Evolutionary conservation across 2,113 vertebrate genomes (phyloP), one percentile per base, ranked within the genome.

Genomic region (Pluvianellus socialis): DNA sequence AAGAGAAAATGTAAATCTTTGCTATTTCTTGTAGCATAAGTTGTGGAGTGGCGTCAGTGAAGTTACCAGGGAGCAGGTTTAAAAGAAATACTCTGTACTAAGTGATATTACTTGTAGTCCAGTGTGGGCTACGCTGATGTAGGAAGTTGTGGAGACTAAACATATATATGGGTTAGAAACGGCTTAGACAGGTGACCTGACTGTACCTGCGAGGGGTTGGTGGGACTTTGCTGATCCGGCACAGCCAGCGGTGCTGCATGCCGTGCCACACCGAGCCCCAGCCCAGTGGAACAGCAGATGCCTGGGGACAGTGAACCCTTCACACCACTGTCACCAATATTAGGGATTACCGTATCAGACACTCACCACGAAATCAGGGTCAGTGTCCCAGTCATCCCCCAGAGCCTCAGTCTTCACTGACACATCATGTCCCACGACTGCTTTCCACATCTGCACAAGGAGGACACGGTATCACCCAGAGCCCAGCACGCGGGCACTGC

Each of bases 321-420:
- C 9, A 7, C 40, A 50, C 11, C 42, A 38, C 10, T 26, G 1
- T 0, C 16, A 30, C 3, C 58, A 28, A 1, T 8, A 8, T 14
- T 8, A 20, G 1, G 12, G 21, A 7, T 6, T 14, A 42, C 10
- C 20, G 22, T 35, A 14, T 24, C 38, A 76, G 58, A 10, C 40
- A 96, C 98, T 98, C 90, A 99, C 99, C 99, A 99, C 99, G 38
- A 99, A 99, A 96, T 99, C 99, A 4, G 99, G 99, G 94, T 99
- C 99, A 0, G 99, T 99, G 96, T 99, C 99, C 99, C 99, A 99
- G 95, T 99, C 99, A 2, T 99, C 99, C 19, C 98, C 98, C 82
- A 98, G 98, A 28, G 98, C 68, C 45, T 99, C 97, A 92, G 98
- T 97, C 66, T 99, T 98, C 94, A 98, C 91, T 14, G 89, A 98